These are phyloP conservation scores for Salvelinus fontinalis DNA, from an alignment of 2,113 vertebrate species.

Conservation along the genomic window DNA sequence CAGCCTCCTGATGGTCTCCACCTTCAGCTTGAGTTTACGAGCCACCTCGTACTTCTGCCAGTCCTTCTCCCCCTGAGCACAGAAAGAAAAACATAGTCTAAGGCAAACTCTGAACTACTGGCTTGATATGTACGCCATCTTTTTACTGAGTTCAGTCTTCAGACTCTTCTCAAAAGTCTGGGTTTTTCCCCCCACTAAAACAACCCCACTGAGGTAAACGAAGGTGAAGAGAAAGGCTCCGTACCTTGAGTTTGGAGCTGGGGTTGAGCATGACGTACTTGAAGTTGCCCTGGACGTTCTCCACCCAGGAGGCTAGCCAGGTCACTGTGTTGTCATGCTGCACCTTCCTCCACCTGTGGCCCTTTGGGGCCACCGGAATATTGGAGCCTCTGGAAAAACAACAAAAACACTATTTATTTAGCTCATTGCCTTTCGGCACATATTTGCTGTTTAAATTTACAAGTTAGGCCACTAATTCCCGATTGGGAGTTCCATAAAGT, in stretches of 20 bases:
- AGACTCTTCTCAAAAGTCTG: no score
- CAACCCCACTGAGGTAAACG: no score
- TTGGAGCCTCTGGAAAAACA: conserved; percentile 66
- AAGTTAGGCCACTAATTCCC: no score
- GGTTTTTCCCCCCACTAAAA: no score
- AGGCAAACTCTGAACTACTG: no score
- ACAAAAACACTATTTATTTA: not conserved
- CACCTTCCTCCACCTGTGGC: conserved; percentile 80
- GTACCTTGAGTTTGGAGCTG: conserved; percentile 82
- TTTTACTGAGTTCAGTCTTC: no score
- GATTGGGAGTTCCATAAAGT: no score
- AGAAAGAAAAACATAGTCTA: not conserved
- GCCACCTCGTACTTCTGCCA: conserved; percentile 81
- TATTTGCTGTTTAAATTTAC: no score
- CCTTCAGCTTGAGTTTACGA: conserved; percentile 66
- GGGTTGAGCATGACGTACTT: conserved; percentile 83
- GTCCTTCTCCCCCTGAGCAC: conserved; percentile 77
- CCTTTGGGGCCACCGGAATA: conserved; percentile 67
- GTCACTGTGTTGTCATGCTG: conserved; percentile 77
- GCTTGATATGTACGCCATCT: no score
- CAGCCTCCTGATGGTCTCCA: conserved; percentile 67
- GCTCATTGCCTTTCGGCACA: no score
- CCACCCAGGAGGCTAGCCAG: conserved; percentile 79
- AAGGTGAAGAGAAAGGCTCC: no score
- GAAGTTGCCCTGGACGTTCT: conserved; percentile 74